Evolutionary conservation across 2,888 invertebrate species (phyloP).

Genomic region (Drosophila fungiperda): DNA sequence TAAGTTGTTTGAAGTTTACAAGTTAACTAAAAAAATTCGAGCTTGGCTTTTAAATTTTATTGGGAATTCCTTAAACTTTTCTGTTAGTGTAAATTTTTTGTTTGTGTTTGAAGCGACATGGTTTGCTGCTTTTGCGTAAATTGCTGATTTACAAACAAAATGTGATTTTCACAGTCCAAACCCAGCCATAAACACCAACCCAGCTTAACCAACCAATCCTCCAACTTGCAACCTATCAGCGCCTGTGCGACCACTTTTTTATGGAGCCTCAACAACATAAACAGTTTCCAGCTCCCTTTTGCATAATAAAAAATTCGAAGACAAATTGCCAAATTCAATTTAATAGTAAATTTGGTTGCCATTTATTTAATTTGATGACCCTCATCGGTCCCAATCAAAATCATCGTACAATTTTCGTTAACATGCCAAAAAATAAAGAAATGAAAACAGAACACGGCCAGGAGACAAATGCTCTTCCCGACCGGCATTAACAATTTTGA

Average conservation of each 20-base stretch:
- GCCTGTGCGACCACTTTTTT: conserved; percentile 46
- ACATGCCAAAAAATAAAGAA: neutral
- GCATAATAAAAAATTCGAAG: conserved; percentile 71
- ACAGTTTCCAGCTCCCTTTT: conserved; percentile 63
- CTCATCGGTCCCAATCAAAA: conserved; percentile 35
- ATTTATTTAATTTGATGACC: conserved; percentile 76
- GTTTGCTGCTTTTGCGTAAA: conserved; percentile 66
- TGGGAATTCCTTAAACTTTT: neutral
- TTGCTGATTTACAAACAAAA: conserved; percentile 83
- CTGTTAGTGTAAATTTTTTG: conserved; percentile 14
- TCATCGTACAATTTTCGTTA: conserved; percentile 25
- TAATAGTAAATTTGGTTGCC: conserved; percentile 75
- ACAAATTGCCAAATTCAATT: conserved; percentile 79
- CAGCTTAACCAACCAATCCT: conserved; percentile 1
- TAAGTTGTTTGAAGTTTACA: neutral
- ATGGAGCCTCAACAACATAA: conserved; percentile 55
- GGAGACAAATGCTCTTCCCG: neutral
- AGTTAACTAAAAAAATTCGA: neutral
- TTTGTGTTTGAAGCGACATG: conserved; percentile 45
- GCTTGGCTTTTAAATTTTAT: neutral
- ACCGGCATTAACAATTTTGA: conserved; percentile 19
- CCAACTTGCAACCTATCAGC: neutral
- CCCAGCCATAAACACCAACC: conserved; percentile 17
- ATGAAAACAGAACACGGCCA: neutral
- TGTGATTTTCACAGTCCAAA: conserved; percentile 63